Base-by-base conservation (phyloP, 2,113 vertebrate species). In the Todiramphus saurophagus region DNA sequence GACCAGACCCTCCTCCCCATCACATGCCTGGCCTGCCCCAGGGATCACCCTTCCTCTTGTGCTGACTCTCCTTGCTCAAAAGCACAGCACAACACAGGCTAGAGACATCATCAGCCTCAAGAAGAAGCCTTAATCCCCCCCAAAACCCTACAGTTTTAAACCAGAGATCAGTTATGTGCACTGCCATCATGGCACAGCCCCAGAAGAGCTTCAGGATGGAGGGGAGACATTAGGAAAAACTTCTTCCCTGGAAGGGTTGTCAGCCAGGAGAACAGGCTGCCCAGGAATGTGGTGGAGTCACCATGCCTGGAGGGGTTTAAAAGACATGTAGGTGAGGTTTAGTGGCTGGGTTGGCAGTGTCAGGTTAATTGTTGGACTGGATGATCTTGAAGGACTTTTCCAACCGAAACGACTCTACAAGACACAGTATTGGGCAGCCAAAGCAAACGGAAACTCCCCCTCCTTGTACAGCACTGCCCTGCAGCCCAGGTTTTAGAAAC, bases 81-180 rank as follows among this genome's bases (percentile, higher is more conserved):
- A 43, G 41, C 30, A 11, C 3, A 13, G 60, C 39, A 74, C 13
- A 12, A 28, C 41, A 82, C 15, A 51, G 31, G 55, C 15, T 28
- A 64, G 25, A 13, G n/a, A 21, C 12, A 28, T 0, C 0, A 35
- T 8, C 19, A 78, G 23, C 33, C 17, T 68, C 7, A 0, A 80
- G 28, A 68, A 76, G 7, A 4, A 44, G 7, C 11, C 31, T 72
- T 55, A 2, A 43, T 27, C 39, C 24, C 35, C 3, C 25, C 14
- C 13, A 12, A 50, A 50, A 17, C 1, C 25, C 2, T 31, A 4
- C 21, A 30, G 5, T 43, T 90, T 60, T 23, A 93, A 90, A 60
- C 8, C 46, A 87, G 64, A 43, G 51, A 48, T 10, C 13, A 56
- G 33, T 60, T 75, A 39, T 66, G 67, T 55, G 53, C 48, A 44